Evolutionary conservation across 2,113 vertebrate genomes (phyloP).

Genomic region (Deroptyus accipitrinus): DNA sequence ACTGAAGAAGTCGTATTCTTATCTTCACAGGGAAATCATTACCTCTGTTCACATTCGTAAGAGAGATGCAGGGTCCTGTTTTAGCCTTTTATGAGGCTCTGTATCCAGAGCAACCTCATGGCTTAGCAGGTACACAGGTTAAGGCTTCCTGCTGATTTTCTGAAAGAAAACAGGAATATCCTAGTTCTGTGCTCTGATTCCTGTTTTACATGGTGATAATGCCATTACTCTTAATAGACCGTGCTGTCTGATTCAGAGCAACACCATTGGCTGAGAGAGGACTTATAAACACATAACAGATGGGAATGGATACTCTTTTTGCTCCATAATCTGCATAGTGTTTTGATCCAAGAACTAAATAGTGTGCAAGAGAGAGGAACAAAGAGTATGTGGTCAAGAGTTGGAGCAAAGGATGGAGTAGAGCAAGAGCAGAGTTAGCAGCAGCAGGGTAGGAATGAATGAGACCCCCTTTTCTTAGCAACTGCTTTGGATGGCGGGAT

Average conservation of each 20-base stretch:
- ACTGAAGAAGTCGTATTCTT: neutral
- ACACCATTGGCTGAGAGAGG: neutral
- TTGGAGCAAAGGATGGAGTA: neutral
- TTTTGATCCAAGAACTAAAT: neutral
- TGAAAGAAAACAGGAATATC: neutral
- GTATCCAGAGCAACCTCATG: neutral
- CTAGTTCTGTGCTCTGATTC: neutral
- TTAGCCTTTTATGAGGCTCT: neutral
- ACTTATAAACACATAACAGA: neutral
- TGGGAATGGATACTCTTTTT: neutral
- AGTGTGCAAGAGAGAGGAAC: neutral
- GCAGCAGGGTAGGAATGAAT: accelerated
- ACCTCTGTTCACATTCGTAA: neutral
- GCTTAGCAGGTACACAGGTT: neutral
- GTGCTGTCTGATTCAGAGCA: neutral
- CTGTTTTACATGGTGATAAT: neutral
- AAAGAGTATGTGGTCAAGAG: neutral
- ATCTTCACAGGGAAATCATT: neutral
- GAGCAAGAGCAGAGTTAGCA: neutral
- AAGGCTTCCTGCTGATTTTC: neutral
- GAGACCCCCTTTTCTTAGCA: neutral
- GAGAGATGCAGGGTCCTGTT: neutral
- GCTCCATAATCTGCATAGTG: neutral
- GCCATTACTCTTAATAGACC: neutral
- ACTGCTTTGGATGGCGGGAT: neutral